Evolutionary conservation across 2,888 invertebrate genomes (phyloP).

Genomic region (Galerucella pusilla): DNA sequence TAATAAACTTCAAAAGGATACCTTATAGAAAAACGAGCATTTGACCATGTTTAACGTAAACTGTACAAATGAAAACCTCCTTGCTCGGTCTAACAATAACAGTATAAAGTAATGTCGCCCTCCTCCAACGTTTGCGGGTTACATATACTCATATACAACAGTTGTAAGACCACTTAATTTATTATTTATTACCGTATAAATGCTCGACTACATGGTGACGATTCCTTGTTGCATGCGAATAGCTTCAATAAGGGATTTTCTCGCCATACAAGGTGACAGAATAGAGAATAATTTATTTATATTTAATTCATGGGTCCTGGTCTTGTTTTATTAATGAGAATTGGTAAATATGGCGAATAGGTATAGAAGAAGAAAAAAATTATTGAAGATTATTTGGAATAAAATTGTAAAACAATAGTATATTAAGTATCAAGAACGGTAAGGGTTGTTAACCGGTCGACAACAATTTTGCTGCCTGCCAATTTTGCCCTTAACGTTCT

Average conservation of each 20-base stretch:
- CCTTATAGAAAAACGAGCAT: no score
- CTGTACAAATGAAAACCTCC: not conserved
- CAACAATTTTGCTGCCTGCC: no score
- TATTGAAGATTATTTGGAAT: no score
- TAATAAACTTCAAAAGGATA: no score
- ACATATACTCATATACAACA: constrained; percentile 16
- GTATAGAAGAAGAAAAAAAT: not conserved
- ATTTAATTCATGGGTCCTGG: not conserved
- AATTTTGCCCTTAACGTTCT: no score
- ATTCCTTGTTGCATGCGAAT: constrained; percentile 17
- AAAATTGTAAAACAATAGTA: no score
- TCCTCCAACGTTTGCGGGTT: constrained; percentile 3
- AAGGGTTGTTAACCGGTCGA: no score
- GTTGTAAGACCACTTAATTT: constrained; percentile 16
- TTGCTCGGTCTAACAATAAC: constrained; percentile 11
- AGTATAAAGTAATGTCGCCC: constrained; percentile 5
- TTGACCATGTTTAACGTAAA: not conserved
- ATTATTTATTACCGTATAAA: constrained; percentile 15
- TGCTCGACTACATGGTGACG: constrained; percentile 12
- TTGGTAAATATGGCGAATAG: not conserved
- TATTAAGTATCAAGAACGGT: no score
- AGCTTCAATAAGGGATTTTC: constrained; percentile 15
- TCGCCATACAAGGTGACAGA: not conserved
- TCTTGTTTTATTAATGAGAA: not conserved
- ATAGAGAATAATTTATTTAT: not conserved